Evolutionary conservation across 2,113 vertebrate species (phyloP).

Genomic region (Lepus americanus): DNA sequence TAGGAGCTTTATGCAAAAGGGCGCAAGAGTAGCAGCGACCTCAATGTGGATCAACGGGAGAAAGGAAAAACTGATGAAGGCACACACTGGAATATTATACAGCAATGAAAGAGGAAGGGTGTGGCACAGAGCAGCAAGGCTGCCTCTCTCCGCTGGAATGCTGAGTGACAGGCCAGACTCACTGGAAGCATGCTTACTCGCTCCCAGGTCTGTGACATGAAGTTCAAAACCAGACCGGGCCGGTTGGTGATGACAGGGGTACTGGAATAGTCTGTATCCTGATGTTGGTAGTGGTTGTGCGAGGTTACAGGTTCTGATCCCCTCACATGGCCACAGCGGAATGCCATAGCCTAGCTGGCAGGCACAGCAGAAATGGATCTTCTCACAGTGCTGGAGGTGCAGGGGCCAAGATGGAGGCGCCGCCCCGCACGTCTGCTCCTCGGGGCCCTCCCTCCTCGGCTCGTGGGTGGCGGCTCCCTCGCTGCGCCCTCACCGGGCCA

Average conservation of each 20-base stretch:
- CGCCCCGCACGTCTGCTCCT: neutral
- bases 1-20: neutral
- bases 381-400: neutral
- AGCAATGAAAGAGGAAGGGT: neutral
- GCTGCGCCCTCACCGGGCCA: neutral
- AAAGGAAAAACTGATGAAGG: neutral
- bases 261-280: neutral
- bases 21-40: neutral
- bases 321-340: no score
- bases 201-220: rapidly evolving
- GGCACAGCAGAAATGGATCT: neutral
- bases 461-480: neutral
- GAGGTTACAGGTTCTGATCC: no score
- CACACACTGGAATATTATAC: rapidly evolving
- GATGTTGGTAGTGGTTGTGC: neutral
- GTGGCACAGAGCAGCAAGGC: rapidly evolving
- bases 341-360: neutral
- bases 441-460: neutral
- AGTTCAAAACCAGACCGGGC: neutral
- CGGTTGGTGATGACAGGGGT: rapidly evolving
- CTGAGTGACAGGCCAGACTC: neutral
- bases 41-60: neutral
- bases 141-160: rapidly evolving
- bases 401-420: neutral
- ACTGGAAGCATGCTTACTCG: rapidly evolving